Evolutionary conservation across 2,888 invertebrate species (phyloP).

Genomic region (Rhamphomyia laevipes): DNA sequence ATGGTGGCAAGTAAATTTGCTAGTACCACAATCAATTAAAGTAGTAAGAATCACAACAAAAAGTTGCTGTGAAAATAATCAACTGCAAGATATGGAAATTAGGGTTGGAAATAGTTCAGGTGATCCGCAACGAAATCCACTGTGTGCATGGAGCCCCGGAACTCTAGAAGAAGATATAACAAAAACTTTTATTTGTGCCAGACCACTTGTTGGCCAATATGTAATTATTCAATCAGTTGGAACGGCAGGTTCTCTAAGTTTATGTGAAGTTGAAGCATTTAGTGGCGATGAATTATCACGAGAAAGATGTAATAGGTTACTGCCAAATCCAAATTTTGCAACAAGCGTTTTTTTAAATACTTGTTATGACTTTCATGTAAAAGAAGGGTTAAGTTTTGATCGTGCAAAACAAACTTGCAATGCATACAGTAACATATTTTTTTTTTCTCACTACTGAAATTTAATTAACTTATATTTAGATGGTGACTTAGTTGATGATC

Average conservation of each 20-base stretch:
- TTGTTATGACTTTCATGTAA: constrained; percentile 80
- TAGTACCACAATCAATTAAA: constrained; percentile 71
- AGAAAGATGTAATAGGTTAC: constrained; percentile 64
- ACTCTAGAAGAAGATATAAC: constrained; percentile 87
- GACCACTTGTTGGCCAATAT: constrained; percentile 72
- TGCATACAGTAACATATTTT: constrained; percentile 46
- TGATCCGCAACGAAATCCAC: constrained; percentile 74
- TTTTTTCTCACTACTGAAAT: neutral
- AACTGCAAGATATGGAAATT: constrained; percentile 78
- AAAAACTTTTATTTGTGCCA: constrained; percentile 79
- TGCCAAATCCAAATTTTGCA: constrained; percentile 60
- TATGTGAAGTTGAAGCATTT: constrained; percentile 88
- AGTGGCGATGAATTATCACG: constrained; percentile 83
- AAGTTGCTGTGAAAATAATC: constrained; percentile 62
- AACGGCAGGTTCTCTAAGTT: constrained; percentile 76
- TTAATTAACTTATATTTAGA: constrained; percentile 20
- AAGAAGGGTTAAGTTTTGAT: constrained; percentile 69
- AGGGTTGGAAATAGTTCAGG: constrained; percentile 84
- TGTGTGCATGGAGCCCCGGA: constrained; percentile 90
- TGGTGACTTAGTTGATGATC: constrained; percentile 35
- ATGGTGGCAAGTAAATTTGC: constrained; percentile 86
- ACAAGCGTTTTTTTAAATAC: constrained; percentile 72
- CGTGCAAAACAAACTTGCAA: constrained; percentile 68
- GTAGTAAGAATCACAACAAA: constrained; percentile 75
- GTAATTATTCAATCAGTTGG: constrained; percentile 84